Conservation (phyloP, 2,113 vertebrate genomes). For the Neolamprologus modestus region DNA sequence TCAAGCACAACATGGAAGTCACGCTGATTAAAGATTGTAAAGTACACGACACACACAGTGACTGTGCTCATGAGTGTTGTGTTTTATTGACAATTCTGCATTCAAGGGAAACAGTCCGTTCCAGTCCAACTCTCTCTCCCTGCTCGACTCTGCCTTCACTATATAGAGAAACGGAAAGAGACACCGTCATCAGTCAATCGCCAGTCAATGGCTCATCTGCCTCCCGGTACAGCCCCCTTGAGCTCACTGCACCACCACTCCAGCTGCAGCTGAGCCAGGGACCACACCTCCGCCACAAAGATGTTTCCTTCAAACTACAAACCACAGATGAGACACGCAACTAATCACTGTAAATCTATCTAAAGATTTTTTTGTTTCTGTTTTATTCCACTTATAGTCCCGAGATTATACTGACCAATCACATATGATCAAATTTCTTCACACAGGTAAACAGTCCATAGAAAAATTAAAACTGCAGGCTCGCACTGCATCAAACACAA, state of each 20-base stretch:
- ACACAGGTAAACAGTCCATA: neutral
- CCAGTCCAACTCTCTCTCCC: neutral
- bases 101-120: neutral
- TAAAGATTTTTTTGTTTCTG: neutral
- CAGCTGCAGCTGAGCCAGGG: neutral
- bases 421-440: neutral
- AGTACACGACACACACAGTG: neutral
- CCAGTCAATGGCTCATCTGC: neutral
- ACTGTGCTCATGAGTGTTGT: neutral
- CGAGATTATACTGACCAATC: accelerated
- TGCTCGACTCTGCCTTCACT: neutral
- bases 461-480: neutral
- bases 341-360: neutral
- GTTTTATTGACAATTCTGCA: neutral
- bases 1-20: accelerated
- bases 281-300: accelerated
- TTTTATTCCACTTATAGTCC: neutral
- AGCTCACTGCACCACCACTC: neutral
- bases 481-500: neutral
- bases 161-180: neutral
- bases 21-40: neutral
- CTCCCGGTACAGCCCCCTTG: neutral
- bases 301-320: neutral
- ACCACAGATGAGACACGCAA: neutral
- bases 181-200: neutral